Conservation (phyloP, 2,113 vertebrate genomes). For the Kryptolebias marmoratus region DNA sequence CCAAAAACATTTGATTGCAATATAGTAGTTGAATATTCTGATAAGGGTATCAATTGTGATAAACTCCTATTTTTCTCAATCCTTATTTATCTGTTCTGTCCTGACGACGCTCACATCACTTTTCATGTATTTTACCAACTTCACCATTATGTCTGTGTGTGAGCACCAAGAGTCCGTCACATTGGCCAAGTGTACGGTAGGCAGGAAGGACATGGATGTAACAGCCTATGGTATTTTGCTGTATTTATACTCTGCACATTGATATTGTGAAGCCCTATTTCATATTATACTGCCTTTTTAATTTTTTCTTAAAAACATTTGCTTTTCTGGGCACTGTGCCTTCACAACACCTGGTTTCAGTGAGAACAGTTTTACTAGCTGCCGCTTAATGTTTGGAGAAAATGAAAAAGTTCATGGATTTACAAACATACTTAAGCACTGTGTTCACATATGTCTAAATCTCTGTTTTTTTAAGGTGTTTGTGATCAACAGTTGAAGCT, state of each 20-base stretch:
- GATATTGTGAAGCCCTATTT: too few relatives aligned
- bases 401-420: background rate
- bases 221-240: too few relatives aligned
- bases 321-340: too few relatives aligned
- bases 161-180: too few relatives aligned
- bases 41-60: background rate
- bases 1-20: too few relatives aligned
- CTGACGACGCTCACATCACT: slow-evolving; percentile 45
- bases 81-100: slow-evolving; percentile 24
- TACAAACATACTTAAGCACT: slow-evolving; percentile 4
- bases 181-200: too few relatives aligned
- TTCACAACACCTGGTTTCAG: slow-evolving; percentile 29
- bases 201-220: too few relatives aligned
- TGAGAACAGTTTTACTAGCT: slow-evolving; percentile 57
- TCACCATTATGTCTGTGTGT: too few relatives aligned
- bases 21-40: too few relatives aligned
- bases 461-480: slow-evolving; percentile 19
- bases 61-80: slow-evolving; percentile 52
- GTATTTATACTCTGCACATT: too few relatives aligned
- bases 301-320: too few relatives aligned
- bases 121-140: slow-evolving; percentile 1
- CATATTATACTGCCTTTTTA: too few relatives aligned
- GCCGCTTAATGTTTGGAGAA: background rate
- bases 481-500: slow-evolving; percentile 36
- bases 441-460: slow-evolving; percentile 29